phyloP scores from a whole-genome alignment of 2,888 invertebrate species.

The Macrosoma leucophasiata region DNA sequence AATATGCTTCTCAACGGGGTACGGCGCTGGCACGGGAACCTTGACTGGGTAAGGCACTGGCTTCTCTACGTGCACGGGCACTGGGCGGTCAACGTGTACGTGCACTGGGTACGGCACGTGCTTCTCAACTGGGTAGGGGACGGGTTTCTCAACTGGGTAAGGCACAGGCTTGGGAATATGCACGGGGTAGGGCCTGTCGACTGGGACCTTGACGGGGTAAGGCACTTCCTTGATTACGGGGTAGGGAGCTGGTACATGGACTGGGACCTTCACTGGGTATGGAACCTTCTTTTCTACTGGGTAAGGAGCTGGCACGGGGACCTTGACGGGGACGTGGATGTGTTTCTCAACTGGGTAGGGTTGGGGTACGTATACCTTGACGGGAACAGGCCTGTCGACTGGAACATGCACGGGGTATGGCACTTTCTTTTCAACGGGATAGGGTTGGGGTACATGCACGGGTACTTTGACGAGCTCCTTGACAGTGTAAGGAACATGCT shows the following conservation, averaged over 20 bases:
- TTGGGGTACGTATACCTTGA: constrained; percentile 73
- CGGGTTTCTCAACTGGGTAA: constrained; percentile 74
- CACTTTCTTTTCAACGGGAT: constrained; percentile 79
- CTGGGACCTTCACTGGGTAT: constrained; percentile 78
- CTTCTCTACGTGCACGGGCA: constrained; percentile 70
- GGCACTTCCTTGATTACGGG: constrained; percentile 77
- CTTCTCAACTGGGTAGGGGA: constrained; percentile 78
- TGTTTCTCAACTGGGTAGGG: constrained; percentile 78
- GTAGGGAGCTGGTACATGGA: constrained; percentile 78
- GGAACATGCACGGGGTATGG: constrained; percentile 73
- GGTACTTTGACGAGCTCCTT: constrained; percentile 78
- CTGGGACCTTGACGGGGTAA: constrained; percentile 79
- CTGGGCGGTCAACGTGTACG: constrained; percentile 78
- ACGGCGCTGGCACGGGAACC: constrained; percentile 77
- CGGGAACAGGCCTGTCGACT: constrained; percentile 69
- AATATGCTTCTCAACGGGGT: constrained; percentile 76
- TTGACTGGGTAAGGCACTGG: constrained; percentile 71
- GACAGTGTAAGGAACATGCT: constrained; percentile 80
- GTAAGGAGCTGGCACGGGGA: constrained; percentile 81
- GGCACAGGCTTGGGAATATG: constrained; percentile 78
- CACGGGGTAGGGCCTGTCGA: constrained; percentile 79
- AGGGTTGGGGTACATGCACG: constrained; percentile 80
- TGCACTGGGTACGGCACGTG: constrained; percentile 79
- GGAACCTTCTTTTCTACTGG: constrained; percentile 81
- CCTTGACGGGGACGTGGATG: constrained; percentile 79